Conservation (phyloP, 2,888 invertebrate genomes). For the Andrena marginata region DNA sequence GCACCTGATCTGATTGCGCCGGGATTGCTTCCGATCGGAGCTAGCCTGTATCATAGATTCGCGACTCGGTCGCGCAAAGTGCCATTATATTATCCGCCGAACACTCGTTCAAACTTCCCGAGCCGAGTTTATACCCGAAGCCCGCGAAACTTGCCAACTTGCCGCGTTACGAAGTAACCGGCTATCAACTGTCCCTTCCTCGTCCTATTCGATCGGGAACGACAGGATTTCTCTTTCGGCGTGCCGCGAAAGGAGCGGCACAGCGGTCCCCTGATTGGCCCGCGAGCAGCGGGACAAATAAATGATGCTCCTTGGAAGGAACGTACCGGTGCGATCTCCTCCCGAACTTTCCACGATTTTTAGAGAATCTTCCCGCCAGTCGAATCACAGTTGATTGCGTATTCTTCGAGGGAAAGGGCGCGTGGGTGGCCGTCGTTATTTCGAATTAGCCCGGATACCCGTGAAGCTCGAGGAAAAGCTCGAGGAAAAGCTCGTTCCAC, state of each 20-base stretch:
- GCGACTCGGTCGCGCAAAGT: neutral
- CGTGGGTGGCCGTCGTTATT: slow-evolving; percentile 40
- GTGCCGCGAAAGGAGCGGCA: neutral
- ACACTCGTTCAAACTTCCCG: neutral
- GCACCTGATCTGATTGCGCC: slow-evolving; percentile 43
- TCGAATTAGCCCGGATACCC: slow-evolving; percentile 41
- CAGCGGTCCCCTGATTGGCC: neutral
- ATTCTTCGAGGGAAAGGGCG: slow-evolving; percentile 32
- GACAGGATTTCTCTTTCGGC: neutral
- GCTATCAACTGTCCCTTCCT: neutral
- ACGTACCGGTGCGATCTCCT: neutral
- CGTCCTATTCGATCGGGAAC: neutral
- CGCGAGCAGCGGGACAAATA: neutral
- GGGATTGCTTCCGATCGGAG: slow-evolving; percentile 40
- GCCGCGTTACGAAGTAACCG: neutral
- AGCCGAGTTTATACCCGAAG: neutral
- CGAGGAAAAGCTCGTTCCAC: slow-evolving; percentile 34
- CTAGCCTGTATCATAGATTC: slow-evolving; percentile 22
- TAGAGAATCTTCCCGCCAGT: slow-evolving; percentile 12
- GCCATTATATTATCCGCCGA: slow-evolving; percentile 10
- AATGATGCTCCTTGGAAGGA: neutral
- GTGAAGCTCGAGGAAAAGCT: slow-evolving; percentile 16
- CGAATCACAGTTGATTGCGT: slow-evolving; percentile 40
- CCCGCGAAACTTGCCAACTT: neutral
- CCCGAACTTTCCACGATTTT: neutral